These are phyloP conservation scores for Calliphora vicina DNA, from an alignment of 1,140 invertebrate genomes.

Conservation along the genomic window DNA sequence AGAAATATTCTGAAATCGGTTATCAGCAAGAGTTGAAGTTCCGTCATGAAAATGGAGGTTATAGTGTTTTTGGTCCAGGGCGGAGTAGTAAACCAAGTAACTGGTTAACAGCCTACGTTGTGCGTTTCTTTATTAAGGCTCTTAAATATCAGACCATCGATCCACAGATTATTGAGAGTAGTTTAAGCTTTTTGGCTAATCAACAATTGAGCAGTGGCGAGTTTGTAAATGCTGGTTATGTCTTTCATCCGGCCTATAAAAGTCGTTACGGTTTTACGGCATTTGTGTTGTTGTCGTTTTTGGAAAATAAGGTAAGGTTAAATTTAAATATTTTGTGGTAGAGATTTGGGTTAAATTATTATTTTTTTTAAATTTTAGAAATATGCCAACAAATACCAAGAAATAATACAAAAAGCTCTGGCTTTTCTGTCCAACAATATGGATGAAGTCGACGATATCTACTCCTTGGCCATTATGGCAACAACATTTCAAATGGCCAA, in stretches of 20 bases:
- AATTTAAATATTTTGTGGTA: constrained; percentile 18
- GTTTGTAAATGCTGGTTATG: not conserved
- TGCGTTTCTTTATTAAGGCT: not conserved
- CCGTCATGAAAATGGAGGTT: not conserved
- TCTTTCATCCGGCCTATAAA: not conserved
- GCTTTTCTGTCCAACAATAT: not conserved
- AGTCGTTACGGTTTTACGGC: constrained; percentile 15
- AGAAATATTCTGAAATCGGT: not conserved
- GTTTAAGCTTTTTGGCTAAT: not conserved
- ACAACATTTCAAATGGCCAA: constrained; percentile 1
- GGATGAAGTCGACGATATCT: not conserved
- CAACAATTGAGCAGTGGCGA: constrained; percentile 4
- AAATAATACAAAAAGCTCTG: not conserved
- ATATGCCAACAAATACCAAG: constrained; percentile 7
- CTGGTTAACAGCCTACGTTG: not conserved
- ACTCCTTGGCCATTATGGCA: constrained; percentile 10
- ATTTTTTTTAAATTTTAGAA: not conserved
- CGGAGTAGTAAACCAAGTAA: not conserved
- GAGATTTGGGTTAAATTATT: constrained; percentile 43
- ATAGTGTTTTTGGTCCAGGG: not conserved
- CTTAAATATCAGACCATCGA: not conserved
- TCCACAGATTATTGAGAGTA: not conserved
- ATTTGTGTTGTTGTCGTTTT: constrained; percentile 14
- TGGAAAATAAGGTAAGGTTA: constrained; percentile 47
- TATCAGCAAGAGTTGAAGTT: not conserved